A percentile compares a stretch with the other conserved stretches of the same genome.
Conservation (phyloP, 1,140 invertebrate genomes). For the Euura lappo region DNA sequence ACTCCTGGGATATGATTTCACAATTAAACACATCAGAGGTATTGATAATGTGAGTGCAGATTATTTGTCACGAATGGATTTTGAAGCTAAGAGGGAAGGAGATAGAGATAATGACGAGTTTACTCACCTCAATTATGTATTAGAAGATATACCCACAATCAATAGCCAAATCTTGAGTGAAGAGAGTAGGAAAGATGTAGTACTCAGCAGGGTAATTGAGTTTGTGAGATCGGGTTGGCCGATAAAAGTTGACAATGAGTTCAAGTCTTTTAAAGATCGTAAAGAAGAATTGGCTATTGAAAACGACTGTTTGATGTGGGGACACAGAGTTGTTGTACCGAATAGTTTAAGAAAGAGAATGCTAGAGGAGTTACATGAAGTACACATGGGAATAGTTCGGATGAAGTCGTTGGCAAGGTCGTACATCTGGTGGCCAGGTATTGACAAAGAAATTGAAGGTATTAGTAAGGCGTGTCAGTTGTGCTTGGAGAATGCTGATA, state of each 20-base stretch:
- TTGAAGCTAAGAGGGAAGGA: not conserved
- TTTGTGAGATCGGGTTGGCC: slow-evolving; percentile 24
- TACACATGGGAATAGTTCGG: slow-evolving; percentile 37
- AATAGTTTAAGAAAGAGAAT: slow-evolving; percentile 24
- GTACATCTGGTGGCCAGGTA: slow-evolving; percentile 23
- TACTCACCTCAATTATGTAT: not conserved
- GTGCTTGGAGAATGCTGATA: too few relatives aligned
- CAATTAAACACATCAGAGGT: not conserved
- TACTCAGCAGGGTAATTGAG: slow-evolving; percentile 19
- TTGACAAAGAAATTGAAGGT: too few relatives aligned
- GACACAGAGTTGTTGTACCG: slow-evolving; percentile 23
- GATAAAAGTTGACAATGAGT: slow-evolving; percentile 12
- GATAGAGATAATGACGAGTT: not conserved
- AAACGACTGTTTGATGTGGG: slow-evolving; percentile 33
- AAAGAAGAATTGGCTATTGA: slow-evolving; percentile 28
- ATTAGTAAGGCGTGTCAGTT: too few relatives aligned
- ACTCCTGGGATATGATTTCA: not conserved
- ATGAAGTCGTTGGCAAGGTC: slow-evolving; percentile 42
- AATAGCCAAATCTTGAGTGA: not conserved
- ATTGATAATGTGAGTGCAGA: not conserved
- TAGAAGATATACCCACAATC: not conserved
- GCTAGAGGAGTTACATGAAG: slow-evolving; percentile 41
- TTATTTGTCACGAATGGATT: not conserved
- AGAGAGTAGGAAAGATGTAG: slow-evolving; percentile 8
- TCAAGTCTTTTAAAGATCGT: slow-evolving; percentile 9